Evolutionary conservation across 2,113 vertebrate genomes (phyloP).

Genomic region (Accipiter cooperii): DNA sequence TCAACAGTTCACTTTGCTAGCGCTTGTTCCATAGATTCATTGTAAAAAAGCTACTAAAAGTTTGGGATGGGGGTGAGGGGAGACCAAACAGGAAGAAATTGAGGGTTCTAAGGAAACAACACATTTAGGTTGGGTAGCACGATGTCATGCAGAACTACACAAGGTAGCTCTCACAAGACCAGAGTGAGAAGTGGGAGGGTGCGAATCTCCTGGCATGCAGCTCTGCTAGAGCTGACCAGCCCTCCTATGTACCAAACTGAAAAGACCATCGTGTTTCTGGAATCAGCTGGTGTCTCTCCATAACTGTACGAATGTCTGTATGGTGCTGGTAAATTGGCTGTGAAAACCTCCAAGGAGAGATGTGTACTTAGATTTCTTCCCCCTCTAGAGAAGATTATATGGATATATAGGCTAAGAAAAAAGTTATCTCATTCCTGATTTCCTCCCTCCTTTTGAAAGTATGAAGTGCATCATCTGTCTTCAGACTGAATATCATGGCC

Average conservation of each 20-base stretch:
- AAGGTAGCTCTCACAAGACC: not conserved
- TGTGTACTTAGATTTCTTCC: not conserved
- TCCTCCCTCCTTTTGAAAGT: not conserved
- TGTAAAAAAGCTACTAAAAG: not conserved
- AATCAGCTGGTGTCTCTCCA: not conserved
- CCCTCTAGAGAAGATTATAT: not conserved
- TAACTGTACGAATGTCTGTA: not conserved
- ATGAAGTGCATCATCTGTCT: not conserved
- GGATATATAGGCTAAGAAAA: not conserved
- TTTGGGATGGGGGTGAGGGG: not conserved
- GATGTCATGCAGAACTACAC: not conserved
- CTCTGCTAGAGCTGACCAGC: not conserved
- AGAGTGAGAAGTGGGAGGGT: not conserved
- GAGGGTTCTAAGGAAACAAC: not conserved
- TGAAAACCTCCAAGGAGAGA: not conserved
- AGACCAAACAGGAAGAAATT: conserved; percentile 10
- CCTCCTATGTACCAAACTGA: not conserved
- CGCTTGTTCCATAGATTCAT: not conserved
- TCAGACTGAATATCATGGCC: not conserved
- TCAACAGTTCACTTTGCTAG: not conserved
- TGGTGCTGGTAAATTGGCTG: not conserved
- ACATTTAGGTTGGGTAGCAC: not conserved
- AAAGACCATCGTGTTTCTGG: not conserved
- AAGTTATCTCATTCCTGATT: not conserved
- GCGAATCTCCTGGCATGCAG: not conserved